Evolutionary conservation across 2,113 vertebrate genomes (phyloP).

Genomic region (Pampusana beccarii): DNA sequence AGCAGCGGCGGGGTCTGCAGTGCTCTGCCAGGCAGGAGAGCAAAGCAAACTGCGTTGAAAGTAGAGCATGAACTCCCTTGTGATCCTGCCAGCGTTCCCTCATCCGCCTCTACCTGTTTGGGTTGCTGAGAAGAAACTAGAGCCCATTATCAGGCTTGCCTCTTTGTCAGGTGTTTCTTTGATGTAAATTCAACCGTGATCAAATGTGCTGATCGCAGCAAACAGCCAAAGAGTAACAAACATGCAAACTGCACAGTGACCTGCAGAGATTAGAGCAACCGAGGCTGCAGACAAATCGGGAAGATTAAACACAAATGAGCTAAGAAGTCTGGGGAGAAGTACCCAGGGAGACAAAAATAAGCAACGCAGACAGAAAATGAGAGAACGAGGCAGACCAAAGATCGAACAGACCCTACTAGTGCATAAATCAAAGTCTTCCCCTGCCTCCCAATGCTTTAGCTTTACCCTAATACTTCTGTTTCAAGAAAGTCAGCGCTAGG

Average conservation of each 20-base stretch:
- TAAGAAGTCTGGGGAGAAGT: not conserved
- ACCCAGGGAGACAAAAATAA: not conserved
- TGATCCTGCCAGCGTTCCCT: not conserved
- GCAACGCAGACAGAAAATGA: not conserved
- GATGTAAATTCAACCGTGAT: not conserved
- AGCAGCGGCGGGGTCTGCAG: not conserved
- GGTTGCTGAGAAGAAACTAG: not conserved
- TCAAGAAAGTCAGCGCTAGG: not conserved
- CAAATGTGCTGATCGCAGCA: constrained; percentile 29
- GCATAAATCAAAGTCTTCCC: not conserved
- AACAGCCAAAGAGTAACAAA: not conserved
- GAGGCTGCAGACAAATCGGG: not conserved
- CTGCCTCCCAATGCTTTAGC: fast-evolving
- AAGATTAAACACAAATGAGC: not conserved
- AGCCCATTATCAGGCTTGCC: constrained; percentile 2
- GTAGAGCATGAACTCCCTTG: not conserved
- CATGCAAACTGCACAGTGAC: not conserved
- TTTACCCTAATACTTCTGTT: not conserved
- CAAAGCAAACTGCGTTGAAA: not conserved
- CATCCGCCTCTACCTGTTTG: not conserved
- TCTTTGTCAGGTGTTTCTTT: constrained; percentile 45
- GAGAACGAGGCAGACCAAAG: not conserved
- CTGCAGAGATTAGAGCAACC: not conserved
- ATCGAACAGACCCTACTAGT: not conserved
- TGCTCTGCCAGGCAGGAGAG: not conserved